phyloP scores from a whole-genome alignment of 2,888 invertebrate genomes.

The Spicauda simplicius region DNA sequence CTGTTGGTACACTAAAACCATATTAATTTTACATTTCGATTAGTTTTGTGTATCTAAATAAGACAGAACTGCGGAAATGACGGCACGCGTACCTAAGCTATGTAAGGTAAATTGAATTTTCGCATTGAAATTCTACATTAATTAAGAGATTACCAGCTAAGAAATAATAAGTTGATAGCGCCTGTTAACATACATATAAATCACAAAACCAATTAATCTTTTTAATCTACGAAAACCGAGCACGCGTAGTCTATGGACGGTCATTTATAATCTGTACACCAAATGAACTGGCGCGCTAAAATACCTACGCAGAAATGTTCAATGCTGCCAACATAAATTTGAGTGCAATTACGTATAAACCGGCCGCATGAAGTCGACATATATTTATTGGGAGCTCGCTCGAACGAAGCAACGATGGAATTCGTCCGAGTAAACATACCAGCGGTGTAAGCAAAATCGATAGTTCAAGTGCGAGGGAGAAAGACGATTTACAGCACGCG shows the following conservation, averaged over 20 bases:
- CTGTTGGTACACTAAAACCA: too few relatives aligned
- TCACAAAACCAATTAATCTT: constrained; percentile 35
- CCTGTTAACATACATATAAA: constrained; percentile 31
- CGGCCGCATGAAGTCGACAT: constrained; percentile 60
- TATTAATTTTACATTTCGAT: too few relatives aligned
- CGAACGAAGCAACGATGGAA: constrained; percentile 56
- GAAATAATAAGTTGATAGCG: constrained; percentile 30
- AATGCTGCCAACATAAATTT: constrained; percentile 38
- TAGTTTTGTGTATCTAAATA: too few relatives aligned
- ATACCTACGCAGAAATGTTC: constrained; percentile 43
- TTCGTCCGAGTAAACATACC: constrained; percentile 74
- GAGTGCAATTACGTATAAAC: constrained; percentile 52
- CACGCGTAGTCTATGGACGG: constrained; percentile 28
- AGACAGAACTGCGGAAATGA: neutral
- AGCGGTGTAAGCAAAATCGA: constrained; percentile 56
- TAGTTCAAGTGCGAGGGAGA: constrained; percentile 59
- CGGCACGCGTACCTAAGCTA: neutral
- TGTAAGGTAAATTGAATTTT: constrained; percentile 22
- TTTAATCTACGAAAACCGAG: constrained; percentile 33
- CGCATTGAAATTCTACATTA: constrained; percentile 29
- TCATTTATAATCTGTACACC: constrained; percentile 33
- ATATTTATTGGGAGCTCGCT: constrained; percentile 49
- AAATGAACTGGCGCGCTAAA: constrained; percentile 39
- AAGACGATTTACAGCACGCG: constrained; percentile 47
- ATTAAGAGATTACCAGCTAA: constrained; percentile 29